These are phyloP conservation scores for Bryconaethiops microstoma DNA, from an alignment of 2,797 vertebrate species.

Conservation along the genomic window DNA sequence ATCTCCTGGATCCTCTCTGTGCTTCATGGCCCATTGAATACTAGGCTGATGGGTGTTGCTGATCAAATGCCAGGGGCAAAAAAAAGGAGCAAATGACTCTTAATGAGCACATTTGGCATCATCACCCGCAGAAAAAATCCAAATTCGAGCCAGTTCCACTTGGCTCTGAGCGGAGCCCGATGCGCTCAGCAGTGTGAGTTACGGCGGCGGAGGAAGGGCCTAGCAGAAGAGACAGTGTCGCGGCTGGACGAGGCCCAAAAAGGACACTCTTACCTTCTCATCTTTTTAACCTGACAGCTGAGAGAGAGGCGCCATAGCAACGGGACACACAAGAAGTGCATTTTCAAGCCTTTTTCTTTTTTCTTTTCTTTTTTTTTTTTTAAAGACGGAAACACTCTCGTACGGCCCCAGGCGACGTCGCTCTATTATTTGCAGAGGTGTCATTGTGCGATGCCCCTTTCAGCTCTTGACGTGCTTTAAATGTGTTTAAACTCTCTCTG, in stretches of 20 bases:
- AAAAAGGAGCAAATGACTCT: background rate
- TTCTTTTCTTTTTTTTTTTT: constrained; percentile 61
- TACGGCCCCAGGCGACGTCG: constrained; percentile 55
- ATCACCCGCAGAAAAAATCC: background rate
- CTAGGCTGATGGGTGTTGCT: background rate
- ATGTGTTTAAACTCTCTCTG: constrained; percentile 18
- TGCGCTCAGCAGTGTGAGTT: background rate
- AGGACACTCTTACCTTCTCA: constrained; percentile 60
- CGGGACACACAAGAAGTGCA: constrained; percentile 64
- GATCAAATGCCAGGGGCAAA: background rate
- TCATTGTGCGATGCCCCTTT: constrained; percentile 53
- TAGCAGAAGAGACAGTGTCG: constrained; percentile 66
- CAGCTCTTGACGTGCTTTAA: constrained; percentile 62
- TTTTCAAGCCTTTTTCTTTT: constrained; percentile 46
- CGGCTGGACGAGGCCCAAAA: constrained; percentile 65
- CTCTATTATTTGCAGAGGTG: constrained; percentile 57
- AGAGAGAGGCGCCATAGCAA: constrained; percentile 68
- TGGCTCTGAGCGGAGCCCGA: background rate
- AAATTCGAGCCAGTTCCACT: background rate
- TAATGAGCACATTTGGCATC: constrained; percentile 18
- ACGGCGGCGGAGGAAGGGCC: background rate
- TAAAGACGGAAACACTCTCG: constrained; percentile 60
- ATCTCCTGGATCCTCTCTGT: background rate
- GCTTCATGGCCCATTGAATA: background rate
- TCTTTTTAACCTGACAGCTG: constrained; percentile 71